Base-by-base conservation (phyloP, 2,888 invertebrate species). In the Orchesella flavescens region DNA sequence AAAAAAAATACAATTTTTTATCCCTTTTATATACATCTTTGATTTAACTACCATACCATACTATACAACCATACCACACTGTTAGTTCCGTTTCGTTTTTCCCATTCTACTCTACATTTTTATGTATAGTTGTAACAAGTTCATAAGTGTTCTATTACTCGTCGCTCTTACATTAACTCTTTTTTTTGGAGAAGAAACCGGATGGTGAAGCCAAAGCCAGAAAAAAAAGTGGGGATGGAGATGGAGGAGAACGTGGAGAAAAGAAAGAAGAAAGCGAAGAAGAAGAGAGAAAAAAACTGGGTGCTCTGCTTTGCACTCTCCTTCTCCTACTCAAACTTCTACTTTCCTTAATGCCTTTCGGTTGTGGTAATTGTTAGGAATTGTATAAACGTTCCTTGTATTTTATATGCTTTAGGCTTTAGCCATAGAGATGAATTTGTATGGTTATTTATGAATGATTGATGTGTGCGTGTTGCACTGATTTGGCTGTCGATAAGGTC, bases 1-100 rank as follows among this genome's bases (percentile, higher is more conserved):
- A 66, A 66, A 44, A 66, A 44, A 24, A 53, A 53, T 23, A 21
- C 49, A 21, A 23, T 69, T 69, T 49, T 49, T 53, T 19, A 66
- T 46, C 17, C 17, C 2, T 49, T 69, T 69, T 49, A 49, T 66
- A 17, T 66, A 44, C 23, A 44, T 66, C 46, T 21, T 69, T 69
- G 69, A 69, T 49, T 69, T 49, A 69, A 69, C 69, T 69, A 69
- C 53, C n/a, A n/a, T n/a, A n/a, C n/a, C n/a, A n/a, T n/a, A n/a
- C n/a, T n/a, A n/a, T n/a, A n/a, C n/a, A n/a, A n/a, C n/a, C n/a
- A n/a, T n/a, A n/a, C n/a, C 21, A 34, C 34, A 34, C 34, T 66
- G 19, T 66, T 13, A 4, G 15, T 46, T 44, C 17, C 44, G 15
- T n/a, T 49, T 19, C 66, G n/a, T 10, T 15, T 49, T 49, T 2